A percentile compares a stretch with the other conserved stretches of the same genome.
These are phyloP conservation scores for Chydorus sphaericus DNA, from an alignment of 2,888 invertebrate species.

Conservation along the genomic window DNA sequence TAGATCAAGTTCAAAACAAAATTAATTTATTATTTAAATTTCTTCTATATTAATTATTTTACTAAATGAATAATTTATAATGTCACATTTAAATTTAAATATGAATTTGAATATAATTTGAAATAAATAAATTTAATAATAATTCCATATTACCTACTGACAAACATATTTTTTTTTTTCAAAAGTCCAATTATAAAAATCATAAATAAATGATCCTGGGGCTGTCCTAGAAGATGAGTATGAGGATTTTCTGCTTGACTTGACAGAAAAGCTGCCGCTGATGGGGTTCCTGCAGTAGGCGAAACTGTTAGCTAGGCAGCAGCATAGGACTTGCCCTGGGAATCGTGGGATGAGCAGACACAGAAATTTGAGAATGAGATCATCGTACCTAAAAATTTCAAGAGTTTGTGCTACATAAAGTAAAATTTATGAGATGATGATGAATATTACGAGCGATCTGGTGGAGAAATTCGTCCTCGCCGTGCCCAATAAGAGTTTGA, in stretches of 20 bases:
- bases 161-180: not conserved
- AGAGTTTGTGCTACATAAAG: too few species aligned
- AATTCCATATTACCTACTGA: not conserved
- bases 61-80: not conserved
- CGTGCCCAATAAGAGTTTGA: too few species aligned
- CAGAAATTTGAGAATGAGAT: too few species aligned
- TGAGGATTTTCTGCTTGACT: too few species aligned
- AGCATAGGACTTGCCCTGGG: too few species aligned
- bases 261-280: conserved; percentile 76
- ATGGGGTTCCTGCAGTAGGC: conserved; percentile 73
- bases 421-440: too few species aligned
- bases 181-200: conserved; percentile 6
- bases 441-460: too few species aligned
- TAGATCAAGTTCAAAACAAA: conserved; percentile 44
- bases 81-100: too few species aligned
- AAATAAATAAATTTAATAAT: not conserved
- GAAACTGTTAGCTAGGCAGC: too few species aligned
- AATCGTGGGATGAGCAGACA: too few species aligned
- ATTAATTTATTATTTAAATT: conserved; percentile 4
- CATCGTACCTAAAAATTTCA: too few species aligned
- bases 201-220: conserved; percentile 52
- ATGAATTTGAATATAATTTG: not conserved
- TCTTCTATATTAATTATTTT: not conserved
- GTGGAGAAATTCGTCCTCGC: too few species aligned
- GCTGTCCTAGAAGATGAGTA: conserved; percentile 56